phyloP scores from a whole-genome alignment of 1,140 invertebrate species.

The Sminthurides bifidus region DNA sequence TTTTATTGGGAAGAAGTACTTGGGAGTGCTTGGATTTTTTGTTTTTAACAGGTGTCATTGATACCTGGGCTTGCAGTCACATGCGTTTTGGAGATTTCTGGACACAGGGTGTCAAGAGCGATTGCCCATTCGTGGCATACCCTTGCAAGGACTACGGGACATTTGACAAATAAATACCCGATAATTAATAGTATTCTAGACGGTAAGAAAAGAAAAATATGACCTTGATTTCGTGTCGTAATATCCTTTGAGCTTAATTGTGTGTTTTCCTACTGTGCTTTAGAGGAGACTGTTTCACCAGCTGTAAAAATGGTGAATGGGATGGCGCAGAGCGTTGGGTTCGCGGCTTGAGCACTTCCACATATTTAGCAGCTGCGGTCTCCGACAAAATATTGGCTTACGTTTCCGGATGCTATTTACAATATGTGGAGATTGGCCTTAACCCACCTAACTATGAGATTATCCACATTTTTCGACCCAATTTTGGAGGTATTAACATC shows the following conservation, averaged over 20 bases:
- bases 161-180: conserved; percentile 9
- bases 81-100: conserved; percentile 7
- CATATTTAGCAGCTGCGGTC: conserved; percentile 4
- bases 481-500: conserved; percentile 9
- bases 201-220: too few relatives aligned
- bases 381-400: conserved; percentile 8
- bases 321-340: conserved; percentile 17
- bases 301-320: conserved; percentile 2
- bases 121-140: conserved; percentile 15
- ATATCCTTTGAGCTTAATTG: too few relatives aligned
- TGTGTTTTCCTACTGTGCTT: too few relatives aligned
- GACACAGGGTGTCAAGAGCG: conserved; percentile 3
- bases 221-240: too few relatives aligned
- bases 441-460: conserved; percentile 1
- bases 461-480: conserved; percentile 17
- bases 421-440: conserved; percentile 7
- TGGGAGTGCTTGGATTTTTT: too few relatives aligned
- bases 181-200: too few relatives aligned
- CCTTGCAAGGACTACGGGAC: background rate
- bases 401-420: conserved; percentile 22
- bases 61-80: conserved; percentile 18
- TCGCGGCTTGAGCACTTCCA: conserved; percentile 10
- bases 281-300: conserved; percentile 11
- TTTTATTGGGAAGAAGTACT: too few relatives aligned
- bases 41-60: conserved; percentile 8